Evolutionary conservation across 2,888 invertebrate genomes (phyloP), one percentile per base, ranked within the genome.

Genomic region (Paralinhomoeus sp.): DNA sequence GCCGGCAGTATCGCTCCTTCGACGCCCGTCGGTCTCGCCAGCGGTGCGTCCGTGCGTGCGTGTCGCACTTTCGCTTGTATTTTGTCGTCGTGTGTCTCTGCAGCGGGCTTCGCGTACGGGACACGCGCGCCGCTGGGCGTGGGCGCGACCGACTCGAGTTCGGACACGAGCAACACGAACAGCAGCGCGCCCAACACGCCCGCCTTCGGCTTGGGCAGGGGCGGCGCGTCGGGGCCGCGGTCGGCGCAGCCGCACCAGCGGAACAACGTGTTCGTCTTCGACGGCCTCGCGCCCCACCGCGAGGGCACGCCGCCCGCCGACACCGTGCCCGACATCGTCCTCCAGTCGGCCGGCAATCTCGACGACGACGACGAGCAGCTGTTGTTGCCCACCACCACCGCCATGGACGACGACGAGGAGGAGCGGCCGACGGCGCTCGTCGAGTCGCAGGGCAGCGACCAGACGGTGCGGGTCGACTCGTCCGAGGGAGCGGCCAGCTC

Each of bases 131-230:
- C n/a, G n/a, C n/a, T n/a, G n/a, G n/a, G n/a, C n/a, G n/a, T n/a
- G n/a, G n/a, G n/a, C n/a, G n/a, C n/a, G n/a, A n/a, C n/a, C n/a
- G n/a, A n/a, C n/a, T n/a, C n/a, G n/a, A n/a, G n/a, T n/a, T n/a
- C n/a, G n/a, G n/a, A n/a, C n/a, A n/a, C n/a, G n/a, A n/a, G n/a
- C n/a, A n/a, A n/a, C 7, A 43, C 45, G 37, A 47, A 45, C 40
- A 42, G 42, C 34, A 37, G 37, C 34, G 45, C 47, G 1, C 47
- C 47, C 21, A 27, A 35, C 24, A 47, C 47, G 9, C 47, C 47
- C 24, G 44, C 44, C 18, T 21, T 12, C 22, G 7, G 9, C 7
- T 5, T 12, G 7, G 12, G 5, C 27, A 5, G 12, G 27, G 27
- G 5, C 7, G 7, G 7, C 27, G 7, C 7, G 12, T 27, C 27